These are phyloP conservation scores for Toxostoma redivivum DNA, from an alignment of 2,113 vertebrate genomes.

Conservation along the genomic window DNA sequence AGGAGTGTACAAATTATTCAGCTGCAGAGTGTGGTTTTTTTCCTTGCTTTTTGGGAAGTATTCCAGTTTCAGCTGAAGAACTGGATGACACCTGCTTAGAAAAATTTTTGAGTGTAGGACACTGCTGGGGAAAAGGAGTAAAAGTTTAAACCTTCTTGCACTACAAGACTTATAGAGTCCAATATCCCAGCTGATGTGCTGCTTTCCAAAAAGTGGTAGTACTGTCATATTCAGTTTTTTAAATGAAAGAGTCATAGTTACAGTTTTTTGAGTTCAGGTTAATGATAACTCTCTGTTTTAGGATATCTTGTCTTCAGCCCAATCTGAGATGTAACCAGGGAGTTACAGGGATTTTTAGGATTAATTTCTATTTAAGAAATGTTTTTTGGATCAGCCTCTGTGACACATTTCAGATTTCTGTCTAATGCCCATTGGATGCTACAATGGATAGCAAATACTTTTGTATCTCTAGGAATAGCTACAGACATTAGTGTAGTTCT, in stretches of 20 bases:
- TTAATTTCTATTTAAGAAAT: not conserved
- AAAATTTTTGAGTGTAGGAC: not conserved
- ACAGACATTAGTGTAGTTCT: not conserved
- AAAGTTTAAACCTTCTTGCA: not conserved
- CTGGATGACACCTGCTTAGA: not conserved
- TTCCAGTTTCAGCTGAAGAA: not conserved
- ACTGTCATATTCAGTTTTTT: not conserved
- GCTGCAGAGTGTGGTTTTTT: not conserved
- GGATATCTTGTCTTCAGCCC: not conserved
- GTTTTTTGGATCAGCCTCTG: not conserved
- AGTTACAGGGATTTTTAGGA: not conserved
- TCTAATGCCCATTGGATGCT: not conserved
- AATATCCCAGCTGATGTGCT: not conserved
- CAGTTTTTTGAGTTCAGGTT: not conserved
- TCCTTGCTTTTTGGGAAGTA: not conserved
- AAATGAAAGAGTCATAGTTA: not conserved
- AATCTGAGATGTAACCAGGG: not conserved
- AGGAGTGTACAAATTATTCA: not conserved
- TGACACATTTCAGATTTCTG: not conserved
- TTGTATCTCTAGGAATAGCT: not conserved
- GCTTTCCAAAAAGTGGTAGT: not conserved
- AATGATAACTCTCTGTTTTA: not conserved
- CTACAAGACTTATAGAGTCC: not conserved
- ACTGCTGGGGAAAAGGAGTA: not conserved
- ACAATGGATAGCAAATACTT: not conserved